Percentiles rank a stretch among this genome's conserved stretches.
Conservation (phyloP, 2,797 vertebrate genomes). For the Sebastes diaconus region DNA sequence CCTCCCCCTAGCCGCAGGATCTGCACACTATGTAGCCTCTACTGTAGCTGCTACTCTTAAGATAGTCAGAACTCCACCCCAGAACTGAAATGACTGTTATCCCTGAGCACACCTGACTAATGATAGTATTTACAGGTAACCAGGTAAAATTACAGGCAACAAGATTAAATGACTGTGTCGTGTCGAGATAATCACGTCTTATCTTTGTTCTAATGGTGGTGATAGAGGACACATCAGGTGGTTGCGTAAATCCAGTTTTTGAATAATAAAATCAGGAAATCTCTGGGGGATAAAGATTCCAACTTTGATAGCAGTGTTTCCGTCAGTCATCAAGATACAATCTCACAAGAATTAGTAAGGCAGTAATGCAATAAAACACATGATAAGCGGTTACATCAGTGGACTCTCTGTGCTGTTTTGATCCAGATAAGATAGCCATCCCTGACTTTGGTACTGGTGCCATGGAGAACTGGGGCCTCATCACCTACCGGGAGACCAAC, state of each 20-base stretch:
- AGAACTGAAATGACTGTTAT: not conserved
- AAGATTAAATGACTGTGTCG: too few relatives aligned
- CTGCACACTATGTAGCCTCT: not conserved
- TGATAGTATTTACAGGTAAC: not conserved
- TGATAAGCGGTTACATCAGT: not conserved
- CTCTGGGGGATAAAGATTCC: not conserved
- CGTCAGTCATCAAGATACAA: not conserved
- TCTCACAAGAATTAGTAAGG: not conserved
- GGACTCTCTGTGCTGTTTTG: not conserved
- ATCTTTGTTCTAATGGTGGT: too few relatives aligned
- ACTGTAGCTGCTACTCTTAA: not conserved
- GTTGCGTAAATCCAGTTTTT: too few relatives aligned
- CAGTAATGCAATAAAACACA: not conserved
- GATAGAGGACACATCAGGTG: too few relatives aligned
- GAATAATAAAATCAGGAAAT: not conserved
- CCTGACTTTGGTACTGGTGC: conserved; percentile 98
- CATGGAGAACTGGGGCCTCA: conserved; percentile 99
- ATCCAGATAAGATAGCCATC: conserved; percentile 95
- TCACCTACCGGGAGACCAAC: conserved; percentile 96
- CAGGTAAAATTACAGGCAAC: too few relatives aligned
- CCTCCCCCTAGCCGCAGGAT: not conserved
- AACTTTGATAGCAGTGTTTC: not conserved
- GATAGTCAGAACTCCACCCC: too few relatives aligned
- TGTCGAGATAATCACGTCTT: too few relatives aligned
- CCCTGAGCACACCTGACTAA: not conserved